phyloP scores from a whole-genome alignment of 1,140 invertebrate genomes.

The Drosophila nigrodunni region DNA sequence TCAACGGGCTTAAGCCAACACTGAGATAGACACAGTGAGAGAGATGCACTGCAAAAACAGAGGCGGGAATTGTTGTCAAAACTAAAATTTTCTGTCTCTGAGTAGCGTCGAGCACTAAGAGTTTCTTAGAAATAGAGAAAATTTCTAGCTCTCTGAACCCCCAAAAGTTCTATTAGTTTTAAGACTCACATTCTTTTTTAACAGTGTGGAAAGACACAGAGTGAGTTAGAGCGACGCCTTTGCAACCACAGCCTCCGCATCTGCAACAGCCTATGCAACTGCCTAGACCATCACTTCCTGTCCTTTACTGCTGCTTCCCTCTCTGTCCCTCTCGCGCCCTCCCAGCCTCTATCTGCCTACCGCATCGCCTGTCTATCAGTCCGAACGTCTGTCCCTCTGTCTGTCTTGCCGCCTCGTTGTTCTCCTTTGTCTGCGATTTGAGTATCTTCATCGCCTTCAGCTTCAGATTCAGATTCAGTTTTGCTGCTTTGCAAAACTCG shows the following conservation, averaged over 20 bases:
- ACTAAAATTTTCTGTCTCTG: no score
- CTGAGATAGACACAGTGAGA: no score
- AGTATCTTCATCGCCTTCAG: slow-evolving; percentile 65
- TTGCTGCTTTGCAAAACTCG: slow-evolving; percentile 74
- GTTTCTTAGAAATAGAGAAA: no score
- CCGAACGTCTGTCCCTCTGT: slow-evolving; percentile 9
- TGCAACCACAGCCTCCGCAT: slow-evolving; percentile 34
- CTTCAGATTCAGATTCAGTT: slow-evolving; percentile 29
- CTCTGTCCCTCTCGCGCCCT: slow-evolving; percentile 3
- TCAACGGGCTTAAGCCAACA: slow-evolving; percentile 65
- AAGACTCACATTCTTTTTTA: no score
- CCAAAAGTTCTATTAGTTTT: no score
- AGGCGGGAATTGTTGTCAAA: no score
- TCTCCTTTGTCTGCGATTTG: slow-evolving; percentile 72
- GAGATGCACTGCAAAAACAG: no score
- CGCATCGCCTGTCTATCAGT: slow-evolving; percentile 26
- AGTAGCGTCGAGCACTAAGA: no score
- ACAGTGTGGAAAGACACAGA: no score
- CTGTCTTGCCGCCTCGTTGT: slow-evolving; percentile 54
- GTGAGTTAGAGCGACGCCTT: slow-evolving; percentile 38
- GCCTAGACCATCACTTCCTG: slow-evolving; percentile 57
- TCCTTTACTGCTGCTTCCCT: slow-evolving; percentile 13
- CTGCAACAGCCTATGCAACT: slow-evolving; percentile 45
- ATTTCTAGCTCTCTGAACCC: no score
- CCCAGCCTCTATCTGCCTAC: slow-evolving; percentile 22